A percentile compares a stretch with the other conserved stretches of the same genome.
These are phyloP conservation scores for Danio kyathit DNA, from an alignment of 2,797 vertebrate genomes.

Conservation along the genomic window DNA sequence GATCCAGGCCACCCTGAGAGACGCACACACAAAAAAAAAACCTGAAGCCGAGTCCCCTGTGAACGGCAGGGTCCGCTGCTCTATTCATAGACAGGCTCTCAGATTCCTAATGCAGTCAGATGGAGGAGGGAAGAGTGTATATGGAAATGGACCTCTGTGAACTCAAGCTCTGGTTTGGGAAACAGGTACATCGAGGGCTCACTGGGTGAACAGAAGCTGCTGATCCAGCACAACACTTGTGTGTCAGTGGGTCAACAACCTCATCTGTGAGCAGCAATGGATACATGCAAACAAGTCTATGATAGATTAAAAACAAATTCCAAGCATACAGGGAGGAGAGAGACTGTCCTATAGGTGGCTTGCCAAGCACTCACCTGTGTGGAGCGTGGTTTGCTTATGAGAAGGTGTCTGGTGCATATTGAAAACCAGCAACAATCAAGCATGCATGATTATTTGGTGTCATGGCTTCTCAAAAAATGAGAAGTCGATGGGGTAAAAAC, in stretches of 20 bases:
- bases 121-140: constrained; percentile 44
- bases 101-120: constrained; percentile 58
- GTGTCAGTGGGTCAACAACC: constrained; percentile 11
- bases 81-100: constrained; percentile 57
- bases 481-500: no score
- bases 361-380: no score
- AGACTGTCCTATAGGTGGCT: no score
- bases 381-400: no score
- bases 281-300: no score
- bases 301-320: no score
- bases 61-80: constrained; percentile 44
- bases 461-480: no score
- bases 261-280: no score
- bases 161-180: constrained; percentile 51
- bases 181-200: constrained; percentile 27
- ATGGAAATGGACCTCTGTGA: constrained; percentile 55
- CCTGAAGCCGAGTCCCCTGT: constrained; percentile 46
- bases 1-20: constrained; percentile 43
- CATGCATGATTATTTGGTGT: no score
- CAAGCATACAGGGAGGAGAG: no score
- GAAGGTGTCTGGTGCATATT: no score
- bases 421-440: no score
- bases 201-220: constrained; percentile 15
- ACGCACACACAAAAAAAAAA: constrained; percentile 42
- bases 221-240: constrained; percentile 12